A percentile compares a stretch with the other conserved stretches of the same genome.
phyloP scores from a whole-genome alignment of 2,797 vertebrate genomes.

The Bovichtus diacanthus region DNA sequence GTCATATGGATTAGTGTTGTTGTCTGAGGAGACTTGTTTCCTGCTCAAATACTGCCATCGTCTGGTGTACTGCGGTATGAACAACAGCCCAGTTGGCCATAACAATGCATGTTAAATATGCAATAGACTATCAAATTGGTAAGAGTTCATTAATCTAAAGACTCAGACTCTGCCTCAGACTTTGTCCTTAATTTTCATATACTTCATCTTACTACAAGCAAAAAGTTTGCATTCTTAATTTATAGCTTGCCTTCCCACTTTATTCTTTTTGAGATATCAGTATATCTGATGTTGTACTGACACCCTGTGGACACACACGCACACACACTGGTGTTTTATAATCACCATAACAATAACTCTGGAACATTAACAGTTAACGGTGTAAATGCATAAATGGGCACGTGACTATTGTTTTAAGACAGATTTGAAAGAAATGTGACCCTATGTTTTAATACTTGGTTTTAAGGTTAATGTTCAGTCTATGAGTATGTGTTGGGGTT shows the following conservation, averaged over 20 bases:
- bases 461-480: not conserved
- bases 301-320: too few species aligned
- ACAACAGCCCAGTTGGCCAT: not conserved
- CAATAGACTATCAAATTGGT: not conserved
- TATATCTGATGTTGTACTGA: not conserved
- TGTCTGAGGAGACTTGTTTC: constrained; percentile 10
- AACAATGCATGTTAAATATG: not conserved
- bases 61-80: constrained; percentile 26
- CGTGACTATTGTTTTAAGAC: not conserved
- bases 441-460: not conserved
- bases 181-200: not conserved
- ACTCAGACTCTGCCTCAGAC: not conserved
- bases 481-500: not conserved
- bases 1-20: not conserved
- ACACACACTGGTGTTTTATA: not conserved
- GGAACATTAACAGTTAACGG: not conserved
- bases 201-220: not conserved
- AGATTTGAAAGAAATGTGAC: not conserved
- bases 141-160: not conserved
- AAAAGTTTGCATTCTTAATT: not conserved
- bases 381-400: not conserved
- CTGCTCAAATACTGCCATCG: constrained; percentile 60
- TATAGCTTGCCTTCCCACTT: not conserved
- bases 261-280: not conserved
- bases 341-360: not conserved